A percentile compares a stretch with the other conserved stretches of the same genome.
Evolutionary conservation across 92 coral and sea anemone species (phyloP).

Genomic region (Zoanthus sociatus): DNA sequence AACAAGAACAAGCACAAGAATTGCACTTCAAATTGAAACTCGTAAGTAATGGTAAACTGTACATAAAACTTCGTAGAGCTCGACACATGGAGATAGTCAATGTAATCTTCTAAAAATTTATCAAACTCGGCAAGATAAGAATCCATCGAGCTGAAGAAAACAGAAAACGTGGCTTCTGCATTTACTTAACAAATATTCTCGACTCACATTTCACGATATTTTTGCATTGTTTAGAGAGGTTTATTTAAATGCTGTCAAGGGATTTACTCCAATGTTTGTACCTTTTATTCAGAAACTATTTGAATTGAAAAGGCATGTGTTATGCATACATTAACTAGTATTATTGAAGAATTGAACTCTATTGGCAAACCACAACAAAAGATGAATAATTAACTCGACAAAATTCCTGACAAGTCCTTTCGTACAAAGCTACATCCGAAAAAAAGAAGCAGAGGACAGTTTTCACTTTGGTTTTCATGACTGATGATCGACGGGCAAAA

Average conservation of each 20-base stretch:
- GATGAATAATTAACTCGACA: too few species aligned
- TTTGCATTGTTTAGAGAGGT: not conserved
- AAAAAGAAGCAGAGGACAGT: too few species aligned
- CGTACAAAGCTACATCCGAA: too few species aligned
- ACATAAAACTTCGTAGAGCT: not conserved
- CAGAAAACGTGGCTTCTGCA: not conserved
- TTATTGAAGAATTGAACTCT: not conserved
- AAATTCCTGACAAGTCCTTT: too few species aligned
- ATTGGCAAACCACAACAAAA: too few species aligned
- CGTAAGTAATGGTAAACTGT: not conserved
- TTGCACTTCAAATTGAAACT: not conserved
- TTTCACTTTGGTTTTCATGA: too few species aligned
- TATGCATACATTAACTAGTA: conserved; percentile 5
- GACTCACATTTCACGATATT: not conserved
- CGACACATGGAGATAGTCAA: conserved; percentile 15
- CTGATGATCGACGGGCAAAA: too few species aligned
- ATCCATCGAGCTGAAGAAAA: conserved; percentile 4
- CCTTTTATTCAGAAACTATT: not conserved
- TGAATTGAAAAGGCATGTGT: conserved; percentile 5
- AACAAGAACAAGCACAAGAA: not conserved
- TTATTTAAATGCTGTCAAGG: not conserved
- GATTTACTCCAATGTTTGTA: not conserved
- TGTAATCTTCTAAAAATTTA: conserved; percentile 8
- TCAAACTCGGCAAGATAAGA: conserved; percentile 39
- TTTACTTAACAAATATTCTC: not conserved